Evolutionary conservation across 2,888 invertebrate species (phyloP).

Genomic region (Drosophila parthenogenetica): DNA sequence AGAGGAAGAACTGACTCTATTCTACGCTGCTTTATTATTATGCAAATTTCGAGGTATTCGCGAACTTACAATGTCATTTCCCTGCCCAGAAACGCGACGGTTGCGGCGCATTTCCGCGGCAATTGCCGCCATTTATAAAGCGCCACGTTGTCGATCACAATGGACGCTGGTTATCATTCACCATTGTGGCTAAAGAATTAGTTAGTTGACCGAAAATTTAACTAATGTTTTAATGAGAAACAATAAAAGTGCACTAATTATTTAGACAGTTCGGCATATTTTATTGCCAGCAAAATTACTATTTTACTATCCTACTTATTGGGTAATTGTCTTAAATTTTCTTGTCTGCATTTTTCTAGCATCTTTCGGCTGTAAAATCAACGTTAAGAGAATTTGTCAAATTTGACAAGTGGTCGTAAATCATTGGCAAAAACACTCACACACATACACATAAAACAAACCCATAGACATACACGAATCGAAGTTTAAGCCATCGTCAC

Average conservation of each 20-base stretch:
- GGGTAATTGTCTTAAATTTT: not conserved
- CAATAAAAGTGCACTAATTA: not conserved
- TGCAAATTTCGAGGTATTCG: constrained; percentile 63
- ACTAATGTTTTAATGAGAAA: constrained; percentile 1
- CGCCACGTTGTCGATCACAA: constrained; percentile 56
- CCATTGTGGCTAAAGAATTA: not conserved
- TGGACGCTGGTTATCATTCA: constrained; percentile 21
- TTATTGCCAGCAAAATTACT: not conserved
- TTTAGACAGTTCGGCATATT: not conserved
- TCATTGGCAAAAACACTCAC: constrained; percentile 46
- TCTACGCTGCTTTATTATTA: constrained; percentile 69
- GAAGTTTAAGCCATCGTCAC: constrained; percentile 27
- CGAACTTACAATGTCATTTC: constrained; percentile 79
- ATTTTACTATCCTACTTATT: not conserved
- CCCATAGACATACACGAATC: constrained; percentile 12
- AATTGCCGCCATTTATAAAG: constrained; percentile 77
- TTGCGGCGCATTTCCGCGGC: constrained; percentile 71
- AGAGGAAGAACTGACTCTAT: constrained; percentile 3
- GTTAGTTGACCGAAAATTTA: constrained; percentile 4
- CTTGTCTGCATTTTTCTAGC: constrained; percentile 14
- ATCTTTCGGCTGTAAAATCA: constrained; percentile 9
- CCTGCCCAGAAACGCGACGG: constrained; percentile 65
- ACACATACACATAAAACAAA: not conserved
- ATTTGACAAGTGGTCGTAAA: constrained; percentile 75
- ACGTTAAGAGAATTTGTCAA: constrained; percentile 63